A percentile compares a stretch with the other conserved stretches of the same genome.
Evolutionary conservation across 2,797 vertebrate genomes (phyloP).

Genomic region (Pelobates cultripes): DNA sequence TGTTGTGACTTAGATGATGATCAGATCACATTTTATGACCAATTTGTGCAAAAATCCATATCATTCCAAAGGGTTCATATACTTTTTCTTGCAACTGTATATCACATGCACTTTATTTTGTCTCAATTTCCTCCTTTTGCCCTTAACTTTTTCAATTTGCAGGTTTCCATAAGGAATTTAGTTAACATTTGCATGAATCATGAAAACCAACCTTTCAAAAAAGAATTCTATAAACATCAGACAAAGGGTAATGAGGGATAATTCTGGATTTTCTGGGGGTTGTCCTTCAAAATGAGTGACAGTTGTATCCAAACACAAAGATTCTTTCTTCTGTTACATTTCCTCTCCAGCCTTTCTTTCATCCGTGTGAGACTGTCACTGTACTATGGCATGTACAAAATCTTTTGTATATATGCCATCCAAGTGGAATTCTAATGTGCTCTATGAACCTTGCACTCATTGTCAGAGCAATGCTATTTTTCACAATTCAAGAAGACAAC

Average conservation of each 20-base stretch:
- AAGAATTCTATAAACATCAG: constrained; percentile 3
- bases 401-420: constrained; percentile 1
- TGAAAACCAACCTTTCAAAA: not conserved
- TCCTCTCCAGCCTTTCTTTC: constrained; percentile 2
- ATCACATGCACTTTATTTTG: too few relatives aligned
- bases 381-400: constrained; percentile 4
- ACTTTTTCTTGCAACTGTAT: too few relatives aligned
- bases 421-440: constrained; percentile 15
- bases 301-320: not conserved
- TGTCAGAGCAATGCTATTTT: not conserved
- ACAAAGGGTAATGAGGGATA: not conserved
- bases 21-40: too few relatives aligned
- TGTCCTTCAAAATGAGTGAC: constrained; percentile 35
- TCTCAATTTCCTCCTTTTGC: not conserved
- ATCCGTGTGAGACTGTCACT: not conserved
- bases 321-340: not conserved
- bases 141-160: not conserved
- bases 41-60: too few relatives aligned
- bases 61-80: too few relatives aligned
- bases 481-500: constrained; percentile 12
- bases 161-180: not conserved
- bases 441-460: not conserved
- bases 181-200: constrained; percentile 11
- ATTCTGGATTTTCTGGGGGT: not conserved
- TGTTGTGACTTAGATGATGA: too few relatives aligned